These are phyloP conservation scores for Triops cancriformis DNA, from an alignment of 1,140 invertebrate species.

Conservation along the genomic window DNA sequence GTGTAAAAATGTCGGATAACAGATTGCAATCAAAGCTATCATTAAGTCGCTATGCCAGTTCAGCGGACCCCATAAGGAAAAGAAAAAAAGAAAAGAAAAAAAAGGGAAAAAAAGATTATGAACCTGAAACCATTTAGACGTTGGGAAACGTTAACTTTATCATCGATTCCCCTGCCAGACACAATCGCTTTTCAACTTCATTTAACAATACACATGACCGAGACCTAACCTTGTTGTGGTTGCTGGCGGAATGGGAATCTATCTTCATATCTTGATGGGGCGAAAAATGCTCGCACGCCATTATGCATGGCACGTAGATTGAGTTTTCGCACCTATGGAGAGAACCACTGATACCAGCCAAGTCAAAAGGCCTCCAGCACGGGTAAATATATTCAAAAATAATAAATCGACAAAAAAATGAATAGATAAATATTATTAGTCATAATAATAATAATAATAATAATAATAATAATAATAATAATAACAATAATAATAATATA, in stretches of 20 bases:
- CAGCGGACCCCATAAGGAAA: neutral
- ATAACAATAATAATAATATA: too few species aligned
- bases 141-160: neutral
- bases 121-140: neutral
- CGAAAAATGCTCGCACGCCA: neutral
- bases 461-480: too few species aligned
- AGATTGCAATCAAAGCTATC: conserved; percentile 14
- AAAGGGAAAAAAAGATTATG: neutral
- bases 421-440: too few species aligned
- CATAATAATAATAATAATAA: too few species aligned
- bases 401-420: too few species aligned
- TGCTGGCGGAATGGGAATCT: neutral
- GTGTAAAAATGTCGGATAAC: neutral
- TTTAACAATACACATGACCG: neutral
- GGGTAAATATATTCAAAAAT: too few species aligned
- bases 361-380: too few species aligned
- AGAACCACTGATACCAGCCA: neutral
- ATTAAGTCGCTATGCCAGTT: neutral
- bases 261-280: neutral
- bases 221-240: neutral
- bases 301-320: conserved; percentile 7
- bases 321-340: neutral
- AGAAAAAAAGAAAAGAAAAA: too few species aligned
- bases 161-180: neutral
- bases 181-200: neutral